These are phyloP conservation scores for Himalopsyche anomala DNA, from an alignment of 2,888 invertebrate genomes.

Conservation along the genomic window DNA sequence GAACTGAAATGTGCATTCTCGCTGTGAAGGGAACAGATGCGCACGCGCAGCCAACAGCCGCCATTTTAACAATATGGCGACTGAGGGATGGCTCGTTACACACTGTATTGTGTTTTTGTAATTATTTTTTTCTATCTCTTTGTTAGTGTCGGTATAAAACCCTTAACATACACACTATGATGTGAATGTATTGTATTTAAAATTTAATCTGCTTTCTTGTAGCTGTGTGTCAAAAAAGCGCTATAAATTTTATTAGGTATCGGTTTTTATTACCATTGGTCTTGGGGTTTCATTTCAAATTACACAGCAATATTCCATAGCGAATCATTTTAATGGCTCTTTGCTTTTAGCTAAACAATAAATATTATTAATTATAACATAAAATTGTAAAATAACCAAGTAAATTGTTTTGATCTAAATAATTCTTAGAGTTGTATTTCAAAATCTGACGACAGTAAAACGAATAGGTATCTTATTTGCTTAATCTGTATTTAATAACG, in stretches of 20 bases:
- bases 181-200: background rate
- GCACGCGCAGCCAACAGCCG: conserved; percentile 53
- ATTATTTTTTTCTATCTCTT: conserved; percentile 30
- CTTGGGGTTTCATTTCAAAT: conserved; percentile 1
- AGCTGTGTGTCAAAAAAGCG: conserved; percentile 1
- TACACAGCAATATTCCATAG: background rate
- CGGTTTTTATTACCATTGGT: background rate
- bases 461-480: too few relatives aligned
- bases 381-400: too few relatives aligned
- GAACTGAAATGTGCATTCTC: conserved; percentile 14
- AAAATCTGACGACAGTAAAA: too few relatives aligned
- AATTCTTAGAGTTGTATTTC: too few relatives aligned
- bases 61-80: conserved; percentile 47
- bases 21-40: conserved; percentile 58
- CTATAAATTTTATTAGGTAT: conserved; percentile 30
- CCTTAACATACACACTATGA: background rate
- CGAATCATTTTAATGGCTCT: background rate
- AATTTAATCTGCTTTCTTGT: background rate
- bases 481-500: too few relatives aligned
- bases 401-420: too few relatives aligned
- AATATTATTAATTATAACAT: too few relatives aligned
- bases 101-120: conserved; percentile 53
- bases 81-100: conserved; percentile 49
- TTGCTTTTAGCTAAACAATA: background rate
- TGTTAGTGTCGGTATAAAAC: conserved; percentile 5